Conservation (phyloP, 2,113 vertebrate species). For the Macquaria ambigua region DNA sequence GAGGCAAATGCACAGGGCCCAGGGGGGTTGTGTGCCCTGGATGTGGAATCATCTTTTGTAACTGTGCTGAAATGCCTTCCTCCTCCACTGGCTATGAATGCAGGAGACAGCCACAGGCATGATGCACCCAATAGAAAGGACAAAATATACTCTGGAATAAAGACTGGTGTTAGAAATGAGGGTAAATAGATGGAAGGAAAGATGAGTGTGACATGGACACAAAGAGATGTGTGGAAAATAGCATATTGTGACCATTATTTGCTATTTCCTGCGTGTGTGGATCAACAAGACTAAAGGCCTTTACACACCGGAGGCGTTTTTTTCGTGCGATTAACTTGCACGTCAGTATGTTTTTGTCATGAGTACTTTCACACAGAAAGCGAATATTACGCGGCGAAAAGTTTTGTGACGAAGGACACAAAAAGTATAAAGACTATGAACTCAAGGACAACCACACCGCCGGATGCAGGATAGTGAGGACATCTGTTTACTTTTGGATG, state of each 20-base stretch:
- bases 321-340: too few relatives aligned
- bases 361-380: too few relatives aligned
- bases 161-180: slow-evolving; percentile 21
- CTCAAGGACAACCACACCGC: too few relatives aligned
- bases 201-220: neutral
- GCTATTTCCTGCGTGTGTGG: slow-evolving; percentile 4
- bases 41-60: slow-evolving; percentile 72
- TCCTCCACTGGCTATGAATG: slow-evolving; percentile 56
- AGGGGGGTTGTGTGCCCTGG: slow-evolving; percentile 67
- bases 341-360: too few relatives aligned
- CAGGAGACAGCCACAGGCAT: slow-evolving; percentile 43
- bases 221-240: neutral
- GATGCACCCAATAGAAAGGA: slow-evolving; percentile 30
- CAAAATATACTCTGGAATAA: slow-evolving; percentile 14
- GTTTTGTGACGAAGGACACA: too few relatives aligned
- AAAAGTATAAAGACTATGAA: too few relatives aligned
- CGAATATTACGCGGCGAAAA: too few relatives aligned
- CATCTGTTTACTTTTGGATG: too few relatives aligned
- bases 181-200: neutral
- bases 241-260: neutral
- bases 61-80: slow-evolving; percentile 71
- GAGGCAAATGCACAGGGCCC: slow-evolving; percentile 53
- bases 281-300: neutral
- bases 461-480: too few relatives aligned
- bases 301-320: too few relatives aligned